Evolutionary conservation across 2,113 vertebrate species (phyloP).

Genomic region (Tylochromis polylepis): DNA sequence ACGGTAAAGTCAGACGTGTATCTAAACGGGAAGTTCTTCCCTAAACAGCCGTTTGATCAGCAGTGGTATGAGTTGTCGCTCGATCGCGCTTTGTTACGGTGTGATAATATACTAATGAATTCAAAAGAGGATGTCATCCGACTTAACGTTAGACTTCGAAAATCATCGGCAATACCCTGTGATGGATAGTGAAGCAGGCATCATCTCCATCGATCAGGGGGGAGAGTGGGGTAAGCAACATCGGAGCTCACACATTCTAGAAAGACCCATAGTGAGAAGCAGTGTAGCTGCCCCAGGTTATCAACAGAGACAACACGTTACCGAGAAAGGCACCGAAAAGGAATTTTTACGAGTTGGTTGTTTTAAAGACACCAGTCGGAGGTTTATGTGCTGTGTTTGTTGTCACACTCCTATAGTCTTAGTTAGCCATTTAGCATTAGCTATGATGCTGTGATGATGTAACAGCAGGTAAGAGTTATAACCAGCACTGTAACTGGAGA

Average conservation of each 20-base stretch:
- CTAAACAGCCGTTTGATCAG: background rate
- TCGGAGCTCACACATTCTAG: background rate
- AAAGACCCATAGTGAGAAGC: background rate
- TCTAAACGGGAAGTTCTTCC: conserved; percentile 12
- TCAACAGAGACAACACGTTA: background rate
- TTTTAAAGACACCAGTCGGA: background rate
- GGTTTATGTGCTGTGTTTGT: background rate
- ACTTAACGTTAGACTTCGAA: conserved; percentile 54
- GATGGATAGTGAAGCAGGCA: conserved; percentile 46
- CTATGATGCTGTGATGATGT: conserved; percentile 7
- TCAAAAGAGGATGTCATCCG: conserved; percentile 55
- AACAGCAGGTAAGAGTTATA: background rate
- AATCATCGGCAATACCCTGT: conserved; percentile 8
- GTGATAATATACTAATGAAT: conserved; percentile 59
- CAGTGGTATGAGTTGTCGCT: background rate
- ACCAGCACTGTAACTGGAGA: background rate
- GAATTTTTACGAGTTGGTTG: background rate
- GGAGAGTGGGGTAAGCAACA: conserved; percentile 71
- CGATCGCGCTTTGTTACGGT: background rate
- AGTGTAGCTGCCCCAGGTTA: background rate
- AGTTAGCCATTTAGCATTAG: conserved; percentile 15
- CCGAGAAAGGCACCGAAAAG: background rate
- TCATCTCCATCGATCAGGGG: conserved; percentile 67
- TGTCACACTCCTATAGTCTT: background rate
- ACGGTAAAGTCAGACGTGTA: conserved; percentile 63